Evolutionary conservation across 2,797 vertebrate genomes (phyloP), one percentile per base, ranked within the genome.

Genomic region (Falco novaeseelandiae): DNA sequence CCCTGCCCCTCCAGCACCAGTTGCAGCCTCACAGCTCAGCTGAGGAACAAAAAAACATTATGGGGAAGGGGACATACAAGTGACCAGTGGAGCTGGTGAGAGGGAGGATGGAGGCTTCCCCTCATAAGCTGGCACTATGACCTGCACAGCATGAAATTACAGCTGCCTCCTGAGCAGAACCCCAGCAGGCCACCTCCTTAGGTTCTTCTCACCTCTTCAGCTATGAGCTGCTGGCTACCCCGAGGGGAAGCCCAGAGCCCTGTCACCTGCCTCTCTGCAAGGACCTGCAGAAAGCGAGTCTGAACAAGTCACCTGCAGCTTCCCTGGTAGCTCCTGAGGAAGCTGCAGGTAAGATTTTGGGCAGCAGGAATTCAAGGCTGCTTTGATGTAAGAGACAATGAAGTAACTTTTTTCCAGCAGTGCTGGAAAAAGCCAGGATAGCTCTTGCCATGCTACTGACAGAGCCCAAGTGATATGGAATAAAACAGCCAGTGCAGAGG

Each of bases 1-100:
- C 23, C 20, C 19, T 21, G 3, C 12, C 6, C 49, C 38, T 54
- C 12, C 49, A 82, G 61, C 26, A 55, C 2, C 16, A 55, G 21
- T 10, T 72, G 20, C 23, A 55, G 26, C 44, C 23, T 46, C 52
- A 61, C 7, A 80, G 30, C 30, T 48, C 66, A 73, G 36, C 5
- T 27, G 12, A 63, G 36, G 26, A 88, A 18, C 36, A 38, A 81
- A 48, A 55, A 59, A 5, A 3, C 10, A 18, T 16, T 36, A 13
- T 1, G 17, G 44, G 32, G 10, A 66, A 57, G 16, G 26, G 46
- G 72, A 40, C 0, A 0, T 9, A 23, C 34, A 67, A 3, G 10
- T 52, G 38, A 55, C 12, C 9, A 38, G 25, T 5, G 18, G 12
- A 81, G 44, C 19, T 25, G 7, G 9, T 13, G 22, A 69, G 54